Conservation (phyloP, 2,113 vertebrate species). For the Zapus hudsonius region DNA sequence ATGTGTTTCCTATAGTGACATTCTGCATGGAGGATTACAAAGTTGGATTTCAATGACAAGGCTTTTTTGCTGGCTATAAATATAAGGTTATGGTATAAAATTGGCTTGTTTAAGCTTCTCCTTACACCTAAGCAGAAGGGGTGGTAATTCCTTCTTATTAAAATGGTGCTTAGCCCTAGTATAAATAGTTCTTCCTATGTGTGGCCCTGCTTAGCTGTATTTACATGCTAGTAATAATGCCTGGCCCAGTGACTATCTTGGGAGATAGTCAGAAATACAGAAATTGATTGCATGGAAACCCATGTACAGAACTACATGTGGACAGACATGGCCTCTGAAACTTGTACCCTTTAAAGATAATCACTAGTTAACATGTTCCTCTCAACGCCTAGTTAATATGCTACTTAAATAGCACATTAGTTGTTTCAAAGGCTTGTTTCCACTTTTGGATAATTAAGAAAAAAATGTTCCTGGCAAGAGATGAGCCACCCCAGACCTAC, state of each 20-base stretch:
- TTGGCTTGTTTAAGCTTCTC: slow-evolving; percentile 64
- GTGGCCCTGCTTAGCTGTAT: not conserved
- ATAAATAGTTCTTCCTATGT: slow-evolving; percentile 17
- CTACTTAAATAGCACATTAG: not conserved
- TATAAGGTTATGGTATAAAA: slow-evolving; percentile 55
- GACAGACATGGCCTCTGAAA: not conserved
- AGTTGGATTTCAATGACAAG: slow-evolving; percentile 59
- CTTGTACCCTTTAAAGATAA: not conserved
- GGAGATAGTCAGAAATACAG: not conserved
- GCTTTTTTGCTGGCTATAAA: slow-evolving; percentile 30
- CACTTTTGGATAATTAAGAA: not conserved
- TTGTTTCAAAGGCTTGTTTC: slow-evolving; percentile 7
- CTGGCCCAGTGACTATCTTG: not conserved
- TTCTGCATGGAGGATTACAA: slow-evolving; percentile 69
- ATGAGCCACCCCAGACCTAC: too few relatives aligned
- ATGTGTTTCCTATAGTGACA: slow-evolving; percentile 59
- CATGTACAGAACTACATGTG: not conserved
- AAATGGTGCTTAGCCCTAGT: slow-evolving; percentile 30
- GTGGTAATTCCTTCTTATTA: slow-evolving; percentile 38
- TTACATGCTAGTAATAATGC: slow-evolving; percentile 5
- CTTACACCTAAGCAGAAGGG: slow-evolving; percentile 44
- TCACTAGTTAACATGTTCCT: slow-evolving; percentile 8
- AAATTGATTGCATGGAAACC: not conserved
- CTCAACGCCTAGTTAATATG: not conserved
- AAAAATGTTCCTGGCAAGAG: too few relatives aligned